Evolutionary conservation across 1,140 invertebrate species (phyloP), one percentile per base, ranked within the genome.

Genomic region (Drosophila setifemur): DNA sequence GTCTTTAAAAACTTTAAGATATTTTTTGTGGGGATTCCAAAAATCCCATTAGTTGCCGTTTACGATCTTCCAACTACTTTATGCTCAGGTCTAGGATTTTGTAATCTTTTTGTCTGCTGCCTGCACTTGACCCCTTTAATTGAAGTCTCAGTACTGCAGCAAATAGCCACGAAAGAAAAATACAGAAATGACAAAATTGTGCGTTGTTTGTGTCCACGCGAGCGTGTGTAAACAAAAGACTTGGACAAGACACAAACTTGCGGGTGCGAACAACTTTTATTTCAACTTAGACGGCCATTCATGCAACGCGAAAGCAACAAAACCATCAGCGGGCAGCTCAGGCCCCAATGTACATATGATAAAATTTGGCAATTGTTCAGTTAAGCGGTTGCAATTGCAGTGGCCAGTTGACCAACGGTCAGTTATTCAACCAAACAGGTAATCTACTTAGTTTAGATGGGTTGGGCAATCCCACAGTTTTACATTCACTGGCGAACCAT

Each of bases 71-170:
- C 26, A 45, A 45, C 33, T 12, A 48, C 29, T 19, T 12, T 23
- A 25, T 66, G 21, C 25, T 61, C 19, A 33, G 14, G 47, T 45
- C 60, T 18, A 26, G 21, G 26, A 40, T 54, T 73, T 50, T 45
- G 61, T 55, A 83, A 83, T 77, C 48, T 60, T 6, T 61, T 19
- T 40, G 60, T 45, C 37, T 50, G 37, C 47, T 43, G 52, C 39
- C 23, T 82, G 79, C 78, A 82, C 78, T 82, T 82, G 78, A 82
- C 78, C 78, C 29, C 69, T 78, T 83, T 82, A 43, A 50, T 45
- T 31, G 37, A 47, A 37, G 35, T 44, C 49, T 55, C 26, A 54
- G 21, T 45, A 39, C 77, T 75, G 47, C 54, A 69, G 39, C 43
- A 53, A 25, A 43, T 14, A 28, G 21, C 39, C 33, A 14, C n/a